Base-by-base conservation (phyloP, 2,888 invertebrate genomes). In the Harpalus rubripes region DNA sequence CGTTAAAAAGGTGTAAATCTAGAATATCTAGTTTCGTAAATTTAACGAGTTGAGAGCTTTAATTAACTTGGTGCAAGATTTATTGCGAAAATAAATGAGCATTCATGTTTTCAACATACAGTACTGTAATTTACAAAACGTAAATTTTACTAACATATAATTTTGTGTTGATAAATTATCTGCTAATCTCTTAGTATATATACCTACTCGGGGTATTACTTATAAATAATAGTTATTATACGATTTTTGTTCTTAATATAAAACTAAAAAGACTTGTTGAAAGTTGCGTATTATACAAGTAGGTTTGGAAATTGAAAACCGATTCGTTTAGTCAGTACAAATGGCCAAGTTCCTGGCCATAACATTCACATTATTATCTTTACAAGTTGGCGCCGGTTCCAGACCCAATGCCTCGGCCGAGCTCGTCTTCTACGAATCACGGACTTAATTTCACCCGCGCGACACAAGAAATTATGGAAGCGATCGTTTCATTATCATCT, bases 31-130 rank as follows among this genome's bases (percentile, higher is more conserved):
- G 44, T 74, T 74, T 39, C 32, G 7, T n/a, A 44, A 44, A 44
- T 74, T 44, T 74, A 74, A 74, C 22, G 44, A 74, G 44, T 74
- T 7, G 10, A 74, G 44, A 44, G 44, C 72, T 74, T 74, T 74
- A 41, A 74, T 74, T 41, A 74, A 44, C 18, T 5, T n/a, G 26
- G 39, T 7, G 41, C 22, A 74, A 16, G 72, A 74, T 74, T 74
- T 74, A 74, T 74, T 18, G 72, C 44, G 18, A 41, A 44, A 44
- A 74, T 74, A 74, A 74, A 74, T 74, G 72, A 44, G 18, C 72
- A 74, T 72, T 41, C 39, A 72, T 74, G 72, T 74, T 74, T 74
- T 74, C 72, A 74, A 74, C 72, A 44, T 74, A 72, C 16, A 72
- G 44, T 7, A n/a, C 18, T 32, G 12, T 74, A 16, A 74, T 74